Base-by-base conservation (phyloP, 2,888 invertebrate species). In the Barypeithes pellucidus region DNA sequence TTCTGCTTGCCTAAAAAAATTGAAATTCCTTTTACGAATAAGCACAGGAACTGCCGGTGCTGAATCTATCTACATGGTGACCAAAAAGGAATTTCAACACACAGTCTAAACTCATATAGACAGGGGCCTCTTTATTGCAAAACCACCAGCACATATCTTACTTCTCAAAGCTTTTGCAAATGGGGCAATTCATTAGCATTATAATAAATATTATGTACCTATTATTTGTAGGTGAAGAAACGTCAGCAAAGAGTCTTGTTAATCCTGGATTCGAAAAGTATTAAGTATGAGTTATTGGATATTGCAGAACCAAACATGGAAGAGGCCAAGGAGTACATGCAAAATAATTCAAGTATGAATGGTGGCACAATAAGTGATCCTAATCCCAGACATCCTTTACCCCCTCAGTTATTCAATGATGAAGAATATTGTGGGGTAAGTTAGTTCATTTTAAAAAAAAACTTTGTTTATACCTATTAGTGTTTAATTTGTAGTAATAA, bases 351-450 rank as follows among this genome's bases (percentile, higher is more conserved):
- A 63, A 94, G 92, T 77, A 90, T 92, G 75, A 90, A 90, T 83
- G 94, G 92, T 65, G 92, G 89, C 73, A 94, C 94, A 57, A 91
- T 92, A 45, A 90, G 92, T 63, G 93, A 93, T 83, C 90, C 91
- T 39, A 91, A 90, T 81, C 92, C 93, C 54, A 90, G 93, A 84
- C 93, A 94, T 80, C 92, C 96, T 62, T 87, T 96, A 82, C 97
- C 98, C 52, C 98, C 98, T 71, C 99, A 99, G 87, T 89, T 99
- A 80, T 98, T 98, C 86, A 95, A 95, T 84, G 97, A 95, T 76
- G 94, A 94, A 11, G 92, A 93, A 77, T 97, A 96, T 85, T 96
- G 97, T 84, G 98, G 98, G 85, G 97, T 97, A 88, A 89, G 91
- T 88, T 71, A 24, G 0, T 33, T 57, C n/a, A 39, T 3, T 2